These are phyloP conservation scores for Botia kubotai DNA, from an alignment of 2,797 vertebrate species.

Conservation along the genomic window DNA sequence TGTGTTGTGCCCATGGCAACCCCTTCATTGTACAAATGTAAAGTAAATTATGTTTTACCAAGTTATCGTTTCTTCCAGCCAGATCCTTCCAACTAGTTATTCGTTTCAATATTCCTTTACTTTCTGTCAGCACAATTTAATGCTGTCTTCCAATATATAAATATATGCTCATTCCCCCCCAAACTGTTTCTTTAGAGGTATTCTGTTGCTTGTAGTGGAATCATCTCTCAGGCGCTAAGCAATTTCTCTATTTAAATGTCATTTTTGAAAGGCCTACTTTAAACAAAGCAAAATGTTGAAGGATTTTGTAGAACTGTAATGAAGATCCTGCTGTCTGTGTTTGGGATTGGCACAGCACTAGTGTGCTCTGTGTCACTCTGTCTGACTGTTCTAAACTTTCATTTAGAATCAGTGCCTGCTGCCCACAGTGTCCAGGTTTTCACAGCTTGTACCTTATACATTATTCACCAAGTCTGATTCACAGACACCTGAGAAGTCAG, in stretches of 20 bases:
- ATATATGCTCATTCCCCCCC: not conserved
- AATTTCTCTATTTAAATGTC: constrained; percentile 26
- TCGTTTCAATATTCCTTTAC: not conserved
- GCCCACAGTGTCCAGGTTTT: constrained; percentile 46
- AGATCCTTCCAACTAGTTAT: not conserved
- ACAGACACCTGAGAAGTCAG: constrained; percentile 53
- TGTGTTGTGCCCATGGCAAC: not conserved
- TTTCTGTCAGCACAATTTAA: constrained; percentile 10
- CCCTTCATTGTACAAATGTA: not conserved
- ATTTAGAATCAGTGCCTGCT: constrained; percentile 37
- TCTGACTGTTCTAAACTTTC: constrained; percentile 44
- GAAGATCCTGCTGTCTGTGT: constrained; percentile 17
- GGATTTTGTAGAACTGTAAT: not conserved
- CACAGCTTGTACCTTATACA: constrained; percentile 62
- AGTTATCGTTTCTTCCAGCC: not conserved
- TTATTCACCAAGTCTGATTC: constrained; percentile 61
- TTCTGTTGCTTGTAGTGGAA: not conserved
- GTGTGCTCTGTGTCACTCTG: constrained; percentile 1
- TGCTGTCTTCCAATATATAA: constrained; percentile 23
- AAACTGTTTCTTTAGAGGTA: constrained; percentile 20
- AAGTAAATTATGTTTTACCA: constrained; percentile 15
- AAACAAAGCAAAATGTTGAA: constrained; percentile 20
- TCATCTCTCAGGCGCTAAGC: not conserved
- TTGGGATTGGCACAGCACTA: not conserved
- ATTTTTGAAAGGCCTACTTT: constrained; percentile 1